Base-by-base conservation (phyloP, 1,140 invertebrate genomes). In the Laupala kohalensis region DNA sequence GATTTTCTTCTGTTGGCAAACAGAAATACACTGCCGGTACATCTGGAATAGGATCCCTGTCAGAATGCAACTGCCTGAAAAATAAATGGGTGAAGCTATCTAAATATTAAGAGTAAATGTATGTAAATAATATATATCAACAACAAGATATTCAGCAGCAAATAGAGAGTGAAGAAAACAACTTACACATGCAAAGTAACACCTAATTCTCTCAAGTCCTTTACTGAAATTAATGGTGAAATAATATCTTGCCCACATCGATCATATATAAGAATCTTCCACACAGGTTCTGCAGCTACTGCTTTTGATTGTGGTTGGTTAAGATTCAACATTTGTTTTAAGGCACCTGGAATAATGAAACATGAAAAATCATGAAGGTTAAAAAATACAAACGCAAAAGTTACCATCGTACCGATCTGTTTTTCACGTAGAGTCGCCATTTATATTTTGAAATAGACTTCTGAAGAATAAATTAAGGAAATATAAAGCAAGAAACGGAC, bases 11-110 rank as follows among this genome's bases (percentile, higher is more conserved):
- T 29, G 91, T 93, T n/a, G 98, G 96, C 75, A 93, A 87, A 81
- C 98, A 97, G 81, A 99, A 99, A 82, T 99, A 99, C 67, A 99
- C 90, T 12, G 95, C 96, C 74, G 97, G 96, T 19, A 98, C 97
- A 85, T 99, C 98, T 5, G 97, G 96, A 76, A 99, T 96, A 6
- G 92, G 84, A 81, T 99, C 97, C 75, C 97, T 85, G 78, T 97
- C 93, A 5, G 94, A 94, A 82, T 98, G 94, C 28, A 98, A 83
- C 81, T 93, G 89, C 28, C 93, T 94, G 78, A 72, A 76, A 71
- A 76, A 76, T 27, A 70, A 12, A 53, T 6, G 6, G 62, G 13
- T 24, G 23, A 69, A 69, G 72, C 27, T 73, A 71, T 84, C 83
- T 71, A 69, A 13, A 69, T 24, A 25, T 37, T 25, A 67, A 6